Evolutionary conservation across 2,113 vertebrate genomes (phyloP).

Genomic region (Nematolebias whitei): DNA sequence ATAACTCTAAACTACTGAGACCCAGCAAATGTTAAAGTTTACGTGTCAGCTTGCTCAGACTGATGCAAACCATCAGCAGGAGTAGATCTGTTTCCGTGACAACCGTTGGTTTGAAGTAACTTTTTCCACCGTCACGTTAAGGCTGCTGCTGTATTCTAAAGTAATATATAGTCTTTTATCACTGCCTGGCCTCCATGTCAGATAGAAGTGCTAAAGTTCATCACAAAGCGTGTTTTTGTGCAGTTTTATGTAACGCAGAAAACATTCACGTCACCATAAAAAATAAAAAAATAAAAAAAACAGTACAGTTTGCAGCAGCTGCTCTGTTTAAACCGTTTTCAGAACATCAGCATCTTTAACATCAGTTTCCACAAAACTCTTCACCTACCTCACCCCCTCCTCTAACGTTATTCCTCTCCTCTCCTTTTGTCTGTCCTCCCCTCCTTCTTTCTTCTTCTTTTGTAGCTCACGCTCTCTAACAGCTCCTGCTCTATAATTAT

Average conservation of each 20-base stretch:
- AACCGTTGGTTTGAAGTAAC: slow-evolving; percentile 67
- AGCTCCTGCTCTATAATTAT: slow-evolving; percentile 82
- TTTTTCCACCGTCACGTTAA: slow-evolving; percentile 38
- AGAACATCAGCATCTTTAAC: slow-evolving; percentile 4
- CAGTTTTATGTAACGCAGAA: neutral
- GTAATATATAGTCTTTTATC: neutral
- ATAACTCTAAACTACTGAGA: neutral
- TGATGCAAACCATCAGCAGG: slow-evolving; percentile 39
- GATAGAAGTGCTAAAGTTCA: neutral
- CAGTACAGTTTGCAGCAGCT: slow-evolving; percentile 2
- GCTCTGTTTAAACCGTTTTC: neutral
- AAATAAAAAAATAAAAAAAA: too few species aligned
- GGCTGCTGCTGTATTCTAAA: slow-evolving; percentile 13
- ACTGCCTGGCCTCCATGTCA: neutral
- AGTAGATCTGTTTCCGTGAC: slow-evolving; percentile 78
- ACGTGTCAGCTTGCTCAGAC: neutral
- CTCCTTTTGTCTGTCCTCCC: slow-evolving; percentile 34
- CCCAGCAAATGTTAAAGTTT: neutral
- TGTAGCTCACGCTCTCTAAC: slow-evolving; percentile 40
- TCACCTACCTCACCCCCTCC: slow-evolving; percentile 49
- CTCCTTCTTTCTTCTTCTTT: slow-evolving; percentile 30
- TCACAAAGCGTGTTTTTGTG: neutral
- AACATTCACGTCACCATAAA: neutral
- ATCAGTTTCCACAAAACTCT: slow-evolving; percentile 42
- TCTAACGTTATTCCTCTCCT: slow-evolving; percentile 28